Percentiles rank a stretch among this genome's conserved stretches.
Evolutionary conservation across 2,113 vertebrate species (phyloP).

Genomic region (Pachyramphus minor): DNA sequence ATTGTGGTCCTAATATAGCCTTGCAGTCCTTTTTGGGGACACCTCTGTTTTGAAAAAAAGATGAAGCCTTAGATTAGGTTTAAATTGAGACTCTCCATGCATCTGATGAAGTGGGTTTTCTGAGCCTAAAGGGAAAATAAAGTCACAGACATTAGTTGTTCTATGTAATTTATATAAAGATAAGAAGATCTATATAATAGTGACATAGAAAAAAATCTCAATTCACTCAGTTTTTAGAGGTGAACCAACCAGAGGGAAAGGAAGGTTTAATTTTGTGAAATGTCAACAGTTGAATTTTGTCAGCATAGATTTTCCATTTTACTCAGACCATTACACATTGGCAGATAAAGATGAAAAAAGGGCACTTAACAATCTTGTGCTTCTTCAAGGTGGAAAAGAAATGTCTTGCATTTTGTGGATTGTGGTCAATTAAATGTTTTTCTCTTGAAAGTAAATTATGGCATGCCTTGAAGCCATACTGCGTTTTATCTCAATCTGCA

Average conservation of each 20-base stretch:
- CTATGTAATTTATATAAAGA: constrained; percentile 39
- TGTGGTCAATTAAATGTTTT: neutral
- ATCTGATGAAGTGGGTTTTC: neutral
- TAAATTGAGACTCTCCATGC: neutral
- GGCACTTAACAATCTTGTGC: neutral
- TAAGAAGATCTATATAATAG: constrained; percentile 40
- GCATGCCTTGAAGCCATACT: neutral
- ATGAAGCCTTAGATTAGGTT: neutral
- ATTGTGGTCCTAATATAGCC: neutral
- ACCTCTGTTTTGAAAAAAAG: neutral
- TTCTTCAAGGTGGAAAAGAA: neutral
- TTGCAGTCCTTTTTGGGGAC: neutral
- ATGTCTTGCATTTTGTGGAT: neutral
- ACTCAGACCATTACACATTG: neutral
- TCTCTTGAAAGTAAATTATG: neutral
- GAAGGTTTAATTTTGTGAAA: neutral
- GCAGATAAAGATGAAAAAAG: neutral
- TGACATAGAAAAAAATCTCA: neutral
- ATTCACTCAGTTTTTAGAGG: neutral
- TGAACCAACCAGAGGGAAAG: neutral
- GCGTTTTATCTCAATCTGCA: neutral
- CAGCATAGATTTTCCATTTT: neutral
- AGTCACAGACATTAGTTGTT: constrained; percentile 19
- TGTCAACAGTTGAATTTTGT: neutral
- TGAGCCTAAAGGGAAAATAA: neutral